Percentiles rank a stretch among this genome's conserved stretches.
Conservation (phyloP, 1,140 invertebrate genomes). For the Tyrophagus putrescentiae region DNA sequence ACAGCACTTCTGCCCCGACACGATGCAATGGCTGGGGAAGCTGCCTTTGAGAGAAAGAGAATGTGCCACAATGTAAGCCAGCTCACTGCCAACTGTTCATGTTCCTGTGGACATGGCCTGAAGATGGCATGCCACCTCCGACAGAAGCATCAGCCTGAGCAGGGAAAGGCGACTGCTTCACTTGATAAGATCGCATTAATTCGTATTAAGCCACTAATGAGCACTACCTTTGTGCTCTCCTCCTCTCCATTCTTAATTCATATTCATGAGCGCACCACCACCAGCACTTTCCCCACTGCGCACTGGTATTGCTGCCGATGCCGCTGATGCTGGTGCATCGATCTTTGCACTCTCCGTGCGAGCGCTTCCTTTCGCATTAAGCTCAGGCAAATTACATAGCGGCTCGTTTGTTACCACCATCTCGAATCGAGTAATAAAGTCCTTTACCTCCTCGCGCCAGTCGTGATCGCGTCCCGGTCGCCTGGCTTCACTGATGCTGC, state of each 20-base stretch:
- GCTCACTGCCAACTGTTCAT: too few species aligned
- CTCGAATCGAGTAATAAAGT: constrained; percentile 6
- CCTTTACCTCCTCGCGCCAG: background rate
- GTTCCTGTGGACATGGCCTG: too few species aligned
- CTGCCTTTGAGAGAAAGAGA: too few species aligned
- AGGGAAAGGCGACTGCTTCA: background rate
- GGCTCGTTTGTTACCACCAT: constrained; percentile 11
- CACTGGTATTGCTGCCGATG: background rate
- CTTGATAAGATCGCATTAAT: constrained; percentile 13
- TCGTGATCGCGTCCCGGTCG: background rate
- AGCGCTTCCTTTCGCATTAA: constrained; percentile 4
- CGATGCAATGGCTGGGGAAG: too few species aligned
- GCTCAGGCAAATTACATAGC: constrained; percentile 1
- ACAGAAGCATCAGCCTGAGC: too few species aligned
- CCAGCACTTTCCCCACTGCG: background rate
- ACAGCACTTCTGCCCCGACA: too few species aligned
- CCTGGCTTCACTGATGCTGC: too few species aligned
- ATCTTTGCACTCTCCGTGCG: background rate
- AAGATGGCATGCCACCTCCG: too few species aligned
- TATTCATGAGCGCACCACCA: background rate
- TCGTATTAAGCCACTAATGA: constrained; percentile 15
- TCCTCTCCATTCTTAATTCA: constrained; percentile 13
- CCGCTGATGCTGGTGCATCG: too few species aligned
- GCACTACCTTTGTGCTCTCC: background rate
- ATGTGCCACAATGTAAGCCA: too few species aligned